These are phyloP conservation scores for Stenodera caucasica DNA, from an alignment of 2,888 invertebrate genomes.

Conservation along the genomic window DNA sequence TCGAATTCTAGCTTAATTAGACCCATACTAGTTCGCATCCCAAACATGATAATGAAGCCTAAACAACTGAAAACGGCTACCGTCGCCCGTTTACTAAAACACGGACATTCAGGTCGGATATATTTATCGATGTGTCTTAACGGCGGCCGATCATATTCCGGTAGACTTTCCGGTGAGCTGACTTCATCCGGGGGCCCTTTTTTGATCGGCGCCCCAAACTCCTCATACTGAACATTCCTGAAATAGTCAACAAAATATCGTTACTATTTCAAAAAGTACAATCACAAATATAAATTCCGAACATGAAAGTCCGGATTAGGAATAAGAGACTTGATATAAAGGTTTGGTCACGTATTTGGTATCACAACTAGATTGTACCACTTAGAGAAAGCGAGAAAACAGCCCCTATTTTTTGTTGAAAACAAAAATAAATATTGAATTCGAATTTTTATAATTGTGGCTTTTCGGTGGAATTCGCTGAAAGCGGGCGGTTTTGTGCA, in stretches of 20 bases:
- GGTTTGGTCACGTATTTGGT: constrained; percentile 47
- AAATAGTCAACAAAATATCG: constrained; percentile 24
- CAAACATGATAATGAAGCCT: constrained; percentile 93
- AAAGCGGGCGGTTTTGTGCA: background rate
- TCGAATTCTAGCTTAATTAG: constrained; percentile 80
- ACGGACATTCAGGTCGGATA: constrained; percentile 83
- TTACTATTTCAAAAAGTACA: background rate
- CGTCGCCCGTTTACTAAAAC: constrained; percentile 83
- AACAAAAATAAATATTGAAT: constrained; percentile 14
- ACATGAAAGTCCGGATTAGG: constrained; percentile 44
- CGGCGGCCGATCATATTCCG: constrained; percentile 82
- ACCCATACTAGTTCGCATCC: constrained; percentile 99
- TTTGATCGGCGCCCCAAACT: constrained; percentile 62
- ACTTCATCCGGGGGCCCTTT: constrained; percentile 64
- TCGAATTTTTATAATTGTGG: background rate
- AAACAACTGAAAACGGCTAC: constrained; percentile 83
- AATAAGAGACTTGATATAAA: constrained; percentile 47
- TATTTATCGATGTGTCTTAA: constrained; percentile 86
- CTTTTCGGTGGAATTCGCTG: background rate
- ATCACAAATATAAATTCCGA: constrained; percentile 35
- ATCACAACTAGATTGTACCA: constrained; percentile 45
- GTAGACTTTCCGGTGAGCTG: constrained; percentile 75
- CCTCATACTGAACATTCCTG: constrained; percentile 67
- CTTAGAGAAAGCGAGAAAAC: constrained; percentile 36
- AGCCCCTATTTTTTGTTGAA: constrained; percentile 16